Percentiles rank a stretch among this genome's conserved stretches.
Conservation (phyloP, 2,888 invertebrate genomes). For the Carterocephalus palaemon region DNA sequence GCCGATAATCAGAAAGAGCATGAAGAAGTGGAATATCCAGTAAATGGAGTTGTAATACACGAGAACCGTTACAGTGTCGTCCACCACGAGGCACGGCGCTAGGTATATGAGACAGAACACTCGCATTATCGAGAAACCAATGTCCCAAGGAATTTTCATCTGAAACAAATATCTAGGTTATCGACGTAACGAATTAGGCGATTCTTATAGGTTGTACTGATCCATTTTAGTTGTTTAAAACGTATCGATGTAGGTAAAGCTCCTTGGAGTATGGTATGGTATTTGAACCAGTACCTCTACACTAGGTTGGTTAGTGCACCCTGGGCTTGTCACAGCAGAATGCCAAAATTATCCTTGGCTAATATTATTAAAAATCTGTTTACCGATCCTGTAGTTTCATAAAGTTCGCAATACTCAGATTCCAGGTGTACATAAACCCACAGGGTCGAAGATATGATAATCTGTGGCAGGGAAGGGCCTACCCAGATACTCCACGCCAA, state of each 20-base stretch:
- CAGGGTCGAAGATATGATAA: conserved; percentile 86
- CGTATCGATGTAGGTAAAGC: no score
- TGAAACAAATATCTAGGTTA: conserved; percentile 55
- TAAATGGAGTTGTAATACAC: conserved; percentile 65
- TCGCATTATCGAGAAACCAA: conserved; percentile 68
- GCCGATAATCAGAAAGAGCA: conserved; percentile 45
- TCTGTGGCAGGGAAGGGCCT: conserved; percentile 89
- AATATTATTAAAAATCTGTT: conserved; percentile 26
- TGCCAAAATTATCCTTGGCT: no score
- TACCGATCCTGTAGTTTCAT: conserved; percentile 75
- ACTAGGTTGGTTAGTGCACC: no score
- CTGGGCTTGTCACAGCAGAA: no score
- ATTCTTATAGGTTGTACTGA: no score
- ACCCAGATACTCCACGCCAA: conserved; percentile 90
- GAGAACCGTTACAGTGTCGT: conserved; percentile 41
- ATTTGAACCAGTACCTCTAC: no score
- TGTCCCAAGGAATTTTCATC: conserved; percentile 78
- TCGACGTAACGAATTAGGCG: no score
- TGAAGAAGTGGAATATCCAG: conserved; percentile 60
- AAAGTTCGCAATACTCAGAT: conserved; percentile 81
- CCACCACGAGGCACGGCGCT: conserved; percentile 57
- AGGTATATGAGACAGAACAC: conserved; percentile 61
- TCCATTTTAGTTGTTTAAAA: no score
- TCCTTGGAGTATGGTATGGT: no score
- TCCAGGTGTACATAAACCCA: conserved; percentile 88